Evolutionary conservation across 2,797 vertebrate species (phyloP).

Genomic region (Phataginus tricuspis): DNA sequence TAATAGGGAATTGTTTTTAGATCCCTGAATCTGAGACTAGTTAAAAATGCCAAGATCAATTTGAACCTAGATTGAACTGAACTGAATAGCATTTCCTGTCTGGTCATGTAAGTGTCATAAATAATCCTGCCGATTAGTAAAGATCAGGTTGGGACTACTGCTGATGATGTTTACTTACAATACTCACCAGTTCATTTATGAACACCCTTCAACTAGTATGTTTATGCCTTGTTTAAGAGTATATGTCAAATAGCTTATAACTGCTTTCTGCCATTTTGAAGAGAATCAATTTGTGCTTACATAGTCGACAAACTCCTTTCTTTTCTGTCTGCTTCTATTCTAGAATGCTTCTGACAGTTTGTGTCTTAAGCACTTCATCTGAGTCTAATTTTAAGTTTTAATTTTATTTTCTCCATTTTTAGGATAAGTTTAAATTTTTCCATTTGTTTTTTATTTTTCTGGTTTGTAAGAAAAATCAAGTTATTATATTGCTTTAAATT

Average conservation of each 20-base stretch:
- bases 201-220: not conserved
- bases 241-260: not conserved
- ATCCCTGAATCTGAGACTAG: not conserved
- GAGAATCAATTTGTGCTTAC: conserved; percentile 47
- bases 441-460: not conserved
- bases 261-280: not conserved
- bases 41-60: conserved; percentile 20
- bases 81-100: not conserved
- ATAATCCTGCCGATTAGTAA: not conserved
- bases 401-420: conserved; percentile 40
- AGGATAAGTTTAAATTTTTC: conserved; percentile 1
- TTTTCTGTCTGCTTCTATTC: not conserved
- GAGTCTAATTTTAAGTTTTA: conserved; percentile 2
- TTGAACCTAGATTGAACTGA: not conserved
- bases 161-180: not conserved
- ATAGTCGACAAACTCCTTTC: not conserved
- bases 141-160: not conserved
- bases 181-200: not conserved
- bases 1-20: conserved; percentile 18
- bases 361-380: conserved; percentile 1
- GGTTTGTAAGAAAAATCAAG: conserved; percentile 29
- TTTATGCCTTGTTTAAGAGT: conserved; percentile 12
- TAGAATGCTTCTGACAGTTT: conserved; percentile 7
- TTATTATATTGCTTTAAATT: not conserved
- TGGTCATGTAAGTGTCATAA: not conserved